Percentiles rank a stretch among this genome's conserved stretches.
phyloP scores from a whole-genome alignment of 2,113 vertebrate species.

The Tautogolabrus adspersus region DNA sequence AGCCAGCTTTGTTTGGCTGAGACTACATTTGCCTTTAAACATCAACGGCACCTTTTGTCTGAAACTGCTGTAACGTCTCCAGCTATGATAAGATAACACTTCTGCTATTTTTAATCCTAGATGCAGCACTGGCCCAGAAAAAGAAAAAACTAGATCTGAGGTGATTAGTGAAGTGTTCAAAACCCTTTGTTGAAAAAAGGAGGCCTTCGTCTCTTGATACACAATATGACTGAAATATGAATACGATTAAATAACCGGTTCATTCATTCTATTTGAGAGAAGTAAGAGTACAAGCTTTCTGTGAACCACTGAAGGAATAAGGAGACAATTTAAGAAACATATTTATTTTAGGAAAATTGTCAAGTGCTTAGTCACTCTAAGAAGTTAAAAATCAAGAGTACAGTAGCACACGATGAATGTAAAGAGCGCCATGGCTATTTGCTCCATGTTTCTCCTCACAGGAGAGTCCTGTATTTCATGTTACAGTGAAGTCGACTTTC shows the following conservation, averaged over 20 bases:
- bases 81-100: conserved; percentile 66
- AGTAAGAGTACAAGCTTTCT: conserved; percentile 32
- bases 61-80: conserved; percentile 64
- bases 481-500: conserved; percentile 7
- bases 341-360: conserved; percentile 64
- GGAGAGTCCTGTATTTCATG: not conserved
- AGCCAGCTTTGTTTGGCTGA: conserved; percentile 57
- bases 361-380: conserved; percentile 47
- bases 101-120: conserved; percentile 71
- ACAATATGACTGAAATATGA: conserved; percentile 46
- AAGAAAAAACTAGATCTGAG: conserved; percentile 60
- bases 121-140: conserved; percentile 67
- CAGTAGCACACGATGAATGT: not conserved
- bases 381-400: conserved; percentile 16
- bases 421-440: not conserved
- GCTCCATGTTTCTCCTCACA: not conserved
- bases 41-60: conserved; percentile 65
- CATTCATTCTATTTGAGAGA: conserved; percentile 39
- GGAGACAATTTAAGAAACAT: conserved; percentile 52
- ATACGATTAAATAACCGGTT: conserved; percentile 39
- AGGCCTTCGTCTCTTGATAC: conserved; percentile 55
- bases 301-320: conserved; percentile 34
- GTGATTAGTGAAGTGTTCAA: conserved; percentile 58
- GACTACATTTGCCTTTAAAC: conserved; percentile 66
- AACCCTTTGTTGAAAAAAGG: conserved; percentile 61